Evolutionary conservation across 2,797 vertebrate species (phyloP), one percentile per base, ranked within the genome.

Genomic region (Spinus olivaceus): DNA sequence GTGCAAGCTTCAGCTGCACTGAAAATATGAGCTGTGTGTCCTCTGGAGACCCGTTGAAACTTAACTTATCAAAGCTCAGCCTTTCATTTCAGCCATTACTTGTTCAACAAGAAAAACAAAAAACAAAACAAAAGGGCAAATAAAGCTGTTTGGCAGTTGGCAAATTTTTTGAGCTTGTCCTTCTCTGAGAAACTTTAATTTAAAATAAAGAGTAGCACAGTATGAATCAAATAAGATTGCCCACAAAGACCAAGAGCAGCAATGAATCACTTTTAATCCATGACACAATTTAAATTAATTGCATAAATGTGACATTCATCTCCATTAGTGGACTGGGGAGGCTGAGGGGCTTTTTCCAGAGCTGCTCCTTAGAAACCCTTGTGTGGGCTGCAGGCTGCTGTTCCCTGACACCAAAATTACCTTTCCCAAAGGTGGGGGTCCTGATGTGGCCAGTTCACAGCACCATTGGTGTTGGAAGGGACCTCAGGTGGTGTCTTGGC

Each of bases 141-240:
- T 87, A 54, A 79, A 69, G 35, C 54, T 66, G 24, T 73, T 84
- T 87, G 70, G 78, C 59, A 46, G 63, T 32, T 72, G 71, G 71
- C 51, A 91, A n/a, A 82, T 84, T 71, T 86, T 84, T 81, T 63
- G 28, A 94, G 35, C 81, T 91, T 87, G 87, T 94, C 84, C 46
- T 76, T 94, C 56, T 72, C 71, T 72, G 23, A 59, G 73, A 72
- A 86, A 74, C 83, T 93, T 81, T 66, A 86, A 93, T 94, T 81
- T 90, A 71, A 96, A 88, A 93, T 82, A 77, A 85, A 73, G 90
- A 91, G 54, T 37, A 82, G 59, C 86, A 80, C 0, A 2, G 57
- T 84, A 51, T 50, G 37, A 84, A 53, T 86, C 66, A 72, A 86
- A 47, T 86, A 35, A 84, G 81, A 82, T 88, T 82, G 64, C 53